phyloP scores from a whole-genome alignment of 35 echinoderm and acorn worm genomes.

The Heliocidaris tuberculata region DNA sequence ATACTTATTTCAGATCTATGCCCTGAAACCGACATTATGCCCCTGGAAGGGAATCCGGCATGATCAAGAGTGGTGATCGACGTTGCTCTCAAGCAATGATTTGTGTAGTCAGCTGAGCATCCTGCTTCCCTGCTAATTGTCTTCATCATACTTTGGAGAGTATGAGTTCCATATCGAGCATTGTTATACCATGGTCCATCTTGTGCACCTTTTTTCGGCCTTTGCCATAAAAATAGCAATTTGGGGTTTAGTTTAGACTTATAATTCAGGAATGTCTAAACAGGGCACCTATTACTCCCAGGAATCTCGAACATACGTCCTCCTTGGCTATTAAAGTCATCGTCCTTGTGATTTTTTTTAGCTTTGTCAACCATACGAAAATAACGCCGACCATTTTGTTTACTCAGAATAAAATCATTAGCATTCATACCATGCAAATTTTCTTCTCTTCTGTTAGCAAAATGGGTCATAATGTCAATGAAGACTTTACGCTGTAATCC shows the following conservation, averaged over 20 bases:
- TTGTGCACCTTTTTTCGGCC: conserved; percentile 10
- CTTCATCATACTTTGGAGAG: conserved; percentile 21
- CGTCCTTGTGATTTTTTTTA: not conserved
- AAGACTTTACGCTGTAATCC: conserved; percentile 47
- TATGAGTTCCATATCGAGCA: conserved; percentile 3
- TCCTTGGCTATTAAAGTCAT: conserved; percentile 10
- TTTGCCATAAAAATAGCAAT: conserved; percentile 9
- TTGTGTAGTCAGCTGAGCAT: conserved; percentile 36
- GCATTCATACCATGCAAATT: conserved; percentile 13
- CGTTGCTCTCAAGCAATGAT: not conserved
- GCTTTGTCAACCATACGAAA: not conserved
- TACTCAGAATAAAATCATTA: conserved; percentile 12
- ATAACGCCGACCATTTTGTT: not conserved
- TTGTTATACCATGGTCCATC: conserved; percentile 40
- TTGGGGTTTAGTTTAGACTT: conserved; percentile 39
- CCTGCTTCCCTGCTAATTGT: not conserved
- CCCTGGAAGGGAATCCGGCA: conserved; percentile 7
- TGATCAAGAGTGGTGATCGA: conserved; percentile 32
- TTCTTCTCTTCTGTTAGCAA: conserved; percentile 27
- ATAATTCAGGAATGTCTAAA: conserved; percentile 18
- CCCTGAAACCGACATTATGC: not conserved
- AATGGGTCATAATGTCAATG: conserved; percentile 44
- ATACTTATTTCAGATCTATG: conserved; percentile 21
- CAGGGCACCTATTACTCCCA: conserved; percentile 33
- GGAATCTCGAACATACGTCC: conserved; percentile 29